Base-by-base conservation (phyloP, 2,113 vertebrate species). In the Penelope pileata region DNA sequence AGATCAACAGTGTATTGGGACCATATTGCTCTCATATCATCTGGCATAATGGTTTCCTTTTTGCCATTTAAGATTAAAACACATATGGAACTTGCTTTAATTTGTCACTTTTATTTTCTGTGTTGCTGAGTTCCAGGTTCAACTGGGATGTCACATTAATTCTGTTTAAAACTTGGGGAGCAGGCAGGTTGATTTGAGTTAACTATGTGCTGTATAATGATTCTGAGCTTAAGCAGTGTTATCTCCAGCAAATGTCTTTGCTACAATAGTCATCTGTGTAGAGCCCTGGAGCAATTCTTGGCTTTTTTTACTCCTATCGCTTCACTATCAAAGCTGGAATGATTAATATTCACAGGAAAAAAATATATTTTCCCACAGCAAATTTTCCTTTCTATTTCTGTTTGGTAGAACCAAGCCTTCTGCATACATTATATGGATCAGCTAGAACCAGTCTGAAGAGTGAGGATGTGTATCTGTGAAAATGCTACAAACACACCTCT, bases 321-420 rank as follows among this genome's bases (percentile, higher is more conserved):
- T 97, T 93, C 86, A 63, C 85, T 96, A 96, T 96, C 96, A 96
- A 93, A 95, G 58, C 95, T 92, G 80, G 86, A 88, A 91, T 94
- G 83, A 96, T 97, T 97, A 97, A 96, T 96, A 97, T 97, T 97
- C 96, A 94, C 85, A 82, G 76, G 6, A 82, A 91, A 93, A 78
- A 92, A 86, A 93, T 24, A 93, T 32, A 88, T 84, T 93, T 91
- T 96, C 80, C 64, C 63, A 68, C 84, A 91, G 92, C 83, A 94
- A 83, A 94, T 95, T 81, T 70, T 93, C 23, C 67, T 92, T 96
- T 96, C 75, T 91, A 54, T 96, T 92, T 96, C 93, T 94, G 18
- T 88, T 92, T 95, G 83, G 62, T 93, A 95, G 92, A 94, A 90
- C 51, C 38, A 70, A 91, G 83, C 69, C 66, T 96, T 88, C 85